phyloP scores from a whole-genome alignment of 2,797 vertebrate species.

The Sebastes jordani region DNA sequence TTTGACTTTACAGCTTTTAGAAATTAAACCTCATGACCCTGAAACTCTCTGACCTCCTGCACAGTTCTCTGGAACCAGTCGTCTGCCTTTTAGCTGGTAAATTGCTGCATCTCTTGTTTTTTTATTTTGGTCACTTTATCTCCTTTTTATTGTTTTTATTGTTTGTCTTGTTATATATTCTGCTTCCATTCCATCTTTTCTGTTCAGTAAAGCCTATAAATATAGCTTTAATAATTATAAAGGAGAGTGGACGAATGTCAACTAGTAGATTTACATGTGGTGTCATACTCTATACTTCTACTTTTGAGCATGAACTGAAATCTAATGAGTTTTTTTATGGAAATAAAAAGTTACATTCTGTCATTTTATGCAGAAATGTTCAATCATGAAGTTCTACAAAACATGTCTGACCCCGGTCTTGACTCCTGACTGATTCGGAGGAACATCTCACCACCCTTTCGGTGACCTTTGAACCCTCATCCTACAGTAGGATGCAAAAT shows the following conservation, averaged over 20 bases:
- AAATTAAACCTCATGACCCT: not conserved
- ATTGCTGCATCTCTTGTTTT: not conserved
- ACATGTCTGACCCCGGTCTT: not conserved
- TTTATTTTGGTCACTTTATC: too few species aligned
- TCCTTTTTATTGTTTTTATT: too few species aligned
- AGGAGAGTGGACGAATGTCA: not conserved
- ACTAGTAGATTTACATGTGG: fast-evolving
- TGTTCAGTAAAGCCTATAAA: not conserved
- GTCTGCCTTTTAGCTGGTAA: not conserved
- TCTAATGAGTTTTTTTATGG: too few species aligned
- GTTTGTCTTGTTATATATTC: too few species aligned
- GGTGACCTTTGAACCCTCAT: slow-evolving; percentile 6
- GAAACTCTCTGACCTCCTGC: not conserved
- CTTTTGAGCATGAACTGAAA: too few species aligned
- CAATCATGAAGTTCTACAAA: not conserved
- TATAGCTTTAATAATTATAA: not conserved
- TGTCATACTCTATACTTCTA: too few species aligned
- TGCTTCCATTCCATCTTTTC: not conserved
- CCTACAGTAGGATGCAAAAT: not conserved
- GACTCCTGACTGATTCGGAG: not conserved
- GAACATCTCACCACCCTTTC: not conserved
- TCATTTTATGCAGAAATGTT: not conserved
- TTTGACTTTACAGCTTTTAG: too few species aligned
- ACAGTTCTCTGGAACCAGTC: too few species aligned
- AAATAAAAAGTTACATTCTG: not conserved